Evolutionary conservation across 2,113 vertebrate genomes (phyloP).

Genomic region (Solea senegalensis): DNA sequence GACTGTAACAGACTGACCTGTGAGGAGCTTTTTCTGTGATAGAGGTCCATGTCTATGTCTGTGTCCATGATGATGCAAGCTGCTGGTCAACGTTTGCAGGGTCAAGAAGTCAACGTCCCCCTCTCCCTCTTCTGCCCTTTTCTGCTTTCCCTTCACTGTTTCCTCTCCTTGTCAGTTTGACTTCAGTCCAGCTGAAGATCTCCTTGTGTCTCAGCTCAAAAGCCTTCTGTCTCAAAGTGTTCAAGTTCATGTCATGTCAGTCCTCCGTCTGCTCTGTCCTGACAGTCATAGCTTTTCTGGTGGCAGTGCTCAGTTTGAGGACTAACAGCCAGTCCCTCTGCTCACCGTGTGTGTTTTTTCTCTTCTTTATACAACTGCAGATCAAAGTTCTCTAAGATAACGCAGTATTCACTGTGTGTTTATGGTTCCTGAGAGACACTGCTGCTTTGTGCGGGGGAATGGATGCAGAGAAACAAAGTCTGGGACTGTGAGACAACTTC

Average conservation of each 20-base stretch:
- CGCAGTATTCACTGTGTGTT: constrained; percentile 49
- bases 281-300: constrained; percentile 2
- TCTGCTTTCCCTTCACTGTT: not conserved
- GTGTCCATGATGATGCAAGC: constrained; percentile 59
- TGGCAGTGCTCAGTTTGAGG: constrained; percentile 7
- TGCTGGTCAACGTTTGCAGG: constrained; percentile 5
- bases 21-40: constrained; percentile 9
- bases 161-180: constrained; percentile 1
- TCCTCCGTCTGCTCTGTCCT: constrained; percentile 9
- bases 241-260: constrained; percentile 33
- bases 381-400: constrained; percentile 83
- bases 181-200: constrained; percentile 59
- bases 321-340: constrained; percentile 16
- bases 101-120: constrained; percentile 41
- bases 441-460: constrained; percentile 18
- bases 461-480: constrained; percentile 33
- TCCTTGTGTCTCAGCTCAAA: constrained; percentile 18
- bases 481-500: not conserved
- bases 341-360: constrained; percentile 31
- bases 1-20: constrained; percentile 53
- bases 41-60: constrained; percentile 28
- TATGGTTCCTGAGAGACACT: constrained; percentile 55
- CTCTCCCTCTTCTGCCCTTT: not conserved
- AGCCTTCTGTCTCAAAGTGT: not conserved
- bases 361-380: constrained; percentile 68